Evolutionary conservation across 2,113 vertebrate genomes (phyloP), one percentile per base, ranked within the genome.

Genomic region (Trinectes maculatus): DNA sequence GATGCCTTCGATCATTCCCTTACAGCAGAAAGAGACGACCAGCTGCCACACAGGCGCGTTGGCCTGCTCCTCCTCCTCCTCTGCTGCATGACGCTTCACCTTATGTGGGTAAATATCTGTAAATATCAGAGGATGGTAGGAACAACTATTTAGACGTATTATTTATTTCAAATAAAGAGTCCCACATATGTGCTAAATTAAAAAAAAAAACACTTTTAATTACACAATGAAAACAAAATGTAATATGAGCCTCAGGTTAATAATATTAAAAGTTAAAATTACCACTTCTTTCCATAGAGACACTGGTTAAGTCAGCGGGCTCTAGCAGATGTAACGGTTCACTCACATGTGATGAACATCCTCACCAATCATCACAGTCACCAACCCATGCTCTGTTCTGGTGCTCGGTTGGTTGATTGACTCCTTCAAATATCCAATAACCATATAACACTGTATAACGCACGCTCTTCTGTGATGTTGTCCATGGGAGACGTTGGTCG

Each of bases 1-100:
- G 22, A 65, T 4, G 3, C 54, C 61, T 19, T 74, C 46, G 5
- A 66, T 74, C 62, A 66, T 59, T 16, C 71, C 71, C 8, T 66
- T 53, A 21, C 61, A 74, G 46, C 4, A 66, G 71, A 74, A 58
- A 16, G 53, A 65, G 28, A 65, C n/a, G 6, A 65, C 60, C 0
- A 44, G 70, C 26, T 72, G 52, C 59, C 59, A 56, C 43, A 6
- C 44, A 4, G 52, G 53, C 9, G 21, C 19, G 22, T 43, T 0
- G 3, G 26, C 29, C 29, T 31, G 4, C 29, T 31, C 13, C 7
- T 42, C 34, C 0, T 58, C 52, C 3, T 64, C 59, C 1, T 34
- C 52, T 1, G 18, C 36, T 21, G 53, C 51, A 44, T 6, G 9
- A 37, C 29, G n/a, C 52, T 42, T 42, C 70, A 11, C 34, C 19